phyloP scores from a whole-genome alignment of 2,113 vertebrate species.

The Podarcis muralis region DNA sequence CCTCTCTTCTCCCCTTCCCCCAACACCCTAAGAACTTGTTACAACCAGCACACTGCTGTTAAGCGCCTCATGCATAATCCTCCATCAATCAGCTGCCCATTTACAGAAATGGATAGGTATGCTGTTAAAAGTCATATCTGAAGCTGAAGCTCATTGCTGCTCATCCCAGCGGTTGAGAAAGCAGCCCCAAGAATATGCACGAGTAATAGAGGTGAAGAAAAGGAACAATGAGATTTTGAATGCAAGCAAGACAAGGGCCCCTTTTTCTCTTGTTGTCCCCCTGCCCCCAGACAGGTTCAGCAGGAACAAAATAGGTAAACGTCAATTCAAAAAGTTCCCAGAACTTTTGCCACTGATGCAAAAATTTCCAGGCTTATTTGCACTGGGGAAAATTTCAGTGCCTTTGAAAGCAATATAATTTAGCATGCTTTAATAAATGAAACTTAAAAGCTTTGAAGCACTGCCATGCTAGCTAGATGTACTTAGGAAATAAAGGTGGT shows the following conservation, averaged over 20 bases:
- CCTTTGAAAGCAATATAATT: too few relatives aligned
- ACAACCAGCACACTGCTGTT: slow-evolving; percentile 25
- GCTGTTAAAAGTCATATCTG: slow-evolving; percentile 31
- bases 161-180: not conserved
- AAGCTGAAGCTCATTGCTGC: slow-evolving; percentile 21
- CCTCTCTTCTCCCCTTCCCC: not conserved
- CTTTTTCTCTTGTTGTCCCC: not conserved
- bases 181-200: slow-evolving; percentile 17
- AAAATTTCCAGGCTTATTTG: too few relatives aligned
- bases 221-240: not conserved
- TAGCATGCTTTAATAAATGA: too few relatives aligned
- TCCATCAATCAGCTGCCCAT: slow-evolving; percentile 49
- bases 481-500: too few relatives aligned
- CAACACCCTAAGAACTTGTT: slow-evolving; percentile 43
- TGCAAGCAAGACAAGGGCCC: not conserved
- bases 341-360: too few relatives aligned
- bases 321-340: too few relatives aligned
- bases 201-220: not conserved
- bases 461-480: too few relatives aligned
- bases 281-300: not conserved
- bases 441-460: too few relatives aligned
- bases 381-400: too few relatives aligned
- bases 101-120: slow-evolving; percentile 38
- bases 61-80: slow-evolving; percentile 43
- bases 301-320: too few relatives aligned